Evolutionary conservation across 2,797 vertebrate genomes (phyloP), one percentile per base, ranked within the genome.

Genomic region (Gallinago stenura): DNA sequence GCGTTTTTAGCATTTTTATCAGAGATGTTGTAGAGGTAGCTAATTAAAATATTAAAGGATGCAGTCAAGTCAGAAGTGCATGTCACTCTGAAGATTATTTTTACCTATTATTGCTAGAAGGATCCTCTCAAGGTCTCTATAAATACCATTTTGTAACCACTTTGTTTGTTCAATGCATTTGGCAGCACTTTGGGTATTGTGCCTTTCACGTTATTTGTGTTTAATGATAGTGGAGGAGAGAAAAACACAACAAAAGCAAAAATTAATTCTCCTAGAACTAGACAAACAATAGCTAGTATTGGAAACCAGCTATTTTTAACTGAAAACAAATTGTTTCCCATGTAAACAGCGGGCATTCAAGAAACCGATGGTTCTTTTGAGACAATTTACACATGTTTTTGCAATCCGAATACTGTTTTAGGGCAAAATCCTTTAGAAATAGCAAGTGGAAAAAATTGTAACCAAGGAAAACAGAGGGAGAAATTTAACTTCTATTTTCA

Each of bases 41-140:
- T 60, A 58, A 56, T 87, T 64, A 93, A 83, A 95, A 79, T 85
- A 91, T 82, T 90, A 94, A 91, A 94, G 50, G 31, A 65, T 58
- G 19, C 31, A 66, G 56, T 95, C 56, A 91, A 82, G 21, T 68
- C 65, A 58, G 60, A 96, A 93, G 19, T 76, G 13, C 66, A 57
- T 91, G 90, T 95, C 68, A 77, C 48, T 90, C 70, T 58, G 60
- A 80, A 77, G 33, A 28, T 43, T 87, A 21, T 78, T 97, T 90
- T 87, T 81, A 83, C 24, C 22, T 81, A 12, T 37, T 86, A 21
- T 26, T 82, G 15, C 66, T 79, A 80, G 39, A 85, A 73, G 30
- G 28, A 90, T 77, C 15, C 3, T 94, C n/a, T 31, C 30, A n/a
- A n/a, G 48, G 37, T 51, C 35, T 83, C 37, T 75, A 12, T 90